Base-by-base conservation (phyloP, 1,140 invertebrate genomes). In the Drosophila sp. region DNA sequence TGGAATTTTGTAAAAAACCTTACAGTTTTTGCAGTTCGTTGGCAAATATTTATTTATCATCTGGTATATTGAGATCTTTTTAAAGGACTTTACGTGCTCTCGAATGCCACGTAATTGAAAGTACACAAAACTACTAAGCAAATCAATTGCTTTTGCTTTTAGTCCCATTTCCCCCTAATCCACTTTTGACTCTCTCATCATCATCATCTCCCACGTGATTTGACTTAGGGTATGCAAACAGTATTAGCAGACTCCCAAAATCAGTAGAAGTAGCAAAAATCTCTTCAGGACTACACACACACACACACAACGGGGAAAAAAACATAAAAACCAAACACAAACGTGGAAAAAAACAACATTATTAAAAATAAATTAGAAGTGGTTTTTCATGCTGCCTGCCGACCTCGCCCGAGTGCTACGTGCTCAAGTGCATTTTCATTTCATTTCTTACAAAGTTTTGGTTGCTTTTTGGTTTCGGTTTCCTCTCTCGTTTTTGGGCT, bases 281-380 rank as follows among this genome's bases (percentile, higher is more conserved):
- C 58, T 41, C 67, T 58, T 30, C 38, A 68, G 64, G 63, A 64
- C 64, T 60, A 66, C 54, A 35, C 17, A 17, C 17, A 17, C 17
- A 17, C 17, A 17, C 17, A 17, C 17, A 17, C 17, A 17, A 17
- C 17, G 17, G 17, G 17, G 17, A 78, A 44, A 54, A 32, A 25
- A 25, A 47, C 1, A 47, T 17, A 17, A n/a, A 17, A 44, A 44
- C n/a, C 17, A 23, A 38, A 38, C 35, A 11, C 23, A 47, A 47
- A 47, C 23, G 44, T 27, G 44, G 30, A 65, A 44, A 44, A 33
- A 61, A 64, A 76, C 72, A 63, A 69, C 72, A 87, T 87, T 89
- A 87, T 87, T 89, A 87, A 89, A 87, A 84, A 79, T 78, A 80
- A 78, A 87, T 89, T 89, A 87, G 80, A 89, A 85, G 77, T 84